phyloP scores from a whole-genome alignment of 2,888 invertebrate genomes.

The Eugnorisma glareosa region DNA sequence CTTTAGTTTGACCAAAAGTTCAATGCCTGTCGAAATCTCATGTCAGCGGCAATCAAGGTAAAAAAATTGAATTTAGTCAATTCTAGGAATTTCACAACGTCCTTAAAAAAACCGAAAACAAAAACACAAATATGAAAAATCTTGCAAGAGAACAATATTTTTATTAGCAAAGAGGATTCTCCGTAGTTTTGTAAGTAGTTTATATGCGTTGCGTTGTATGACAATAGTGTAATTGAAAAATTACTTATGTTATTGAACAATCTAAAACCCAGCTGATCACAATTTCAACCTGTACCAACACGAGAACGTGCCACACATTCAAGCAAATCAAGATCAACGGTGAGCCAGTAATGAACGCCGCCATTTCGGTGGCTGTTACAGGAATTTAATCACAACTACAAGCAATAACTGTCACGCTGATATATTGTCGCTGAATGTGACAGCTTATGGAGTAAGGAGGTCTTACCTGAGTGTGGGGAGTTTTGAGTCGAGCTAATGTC shows the following conservation, averaged over 20 bases:
- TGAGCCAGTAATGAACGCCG: conserved; percentile 55
- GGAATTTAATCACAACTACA: conserved; percentile 59
- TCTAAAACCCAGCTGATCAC: neutral
- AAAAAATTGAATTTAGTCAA: neutral
- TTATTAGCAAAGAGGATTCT: neutral
- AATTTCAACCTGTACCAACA: neutral
- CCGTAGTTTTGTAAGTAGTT: neutral
- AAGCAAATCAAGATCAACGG: conserved; percentile 61
- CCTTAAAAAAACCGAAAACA: neutral
- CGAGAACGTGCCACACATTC: conserved; percentile 24
- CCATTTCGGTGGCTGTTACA: conserved; percentile 51
- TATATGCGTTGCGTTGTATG: neutral
- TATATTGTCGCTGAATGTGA: conserved; percentile 39
- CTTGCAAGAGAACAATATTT: neutral
- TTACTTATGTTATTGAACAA: neutral
- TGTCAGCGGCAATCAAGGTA: neutral
- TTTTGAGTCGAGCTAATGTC: neutral
- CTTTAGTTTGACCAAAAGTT: neutral
- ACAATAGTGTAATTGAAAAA: neutral
- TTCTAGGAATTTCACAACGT: neutral
- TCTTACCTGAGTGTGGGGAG: neutral
- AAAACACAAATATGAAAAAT: neutral
- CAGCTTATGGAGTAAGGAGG: conserved; percentile 21
- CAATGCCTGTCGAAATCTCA: neutral
- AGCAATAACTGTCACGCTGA: conserved; percentile 59